Conservation (phyloP, 2,797 vertebrate species). For the Galaxias olidus region DNA sequence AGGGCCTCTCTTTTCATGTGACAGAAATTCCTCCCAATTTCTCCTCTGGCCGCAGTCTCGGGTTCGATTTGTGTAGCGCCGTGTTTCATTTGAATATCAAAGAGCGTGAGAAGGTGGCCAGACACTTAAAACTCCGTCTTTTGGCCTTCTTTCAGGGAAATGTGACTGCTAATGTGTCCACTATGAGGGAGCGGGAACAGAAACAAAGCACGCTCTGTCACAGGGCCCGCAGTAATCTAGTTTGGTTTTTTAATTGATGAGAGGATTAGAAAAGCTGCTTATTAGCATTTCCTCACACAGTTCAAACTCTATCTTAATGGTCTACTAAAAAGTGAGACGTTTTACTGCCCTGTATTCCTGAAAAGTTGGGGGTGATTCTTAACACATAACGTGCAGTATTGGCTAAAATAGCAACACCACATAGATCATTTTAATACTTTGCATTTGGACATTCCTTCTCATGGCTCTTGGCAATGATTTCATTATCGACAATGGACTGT, state of each 20-base stretch:
- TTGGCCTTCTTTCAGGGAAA: slow-evolving; percentile 29
- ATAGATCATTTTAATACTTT: no score
- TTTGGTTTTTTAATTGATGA: slow-evolving; percentile 16
- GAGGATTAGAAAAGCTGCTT: slow-evolving; percentile 22
- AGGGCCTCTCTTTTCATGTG: slow-evolving; percentile 45
- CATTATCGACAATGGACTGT: no score
- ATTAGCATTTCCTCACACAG: slow-evolving; percentile 23
- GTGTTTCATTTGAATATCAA: slow-evolving; percentile 66
- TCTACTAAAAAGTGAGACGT: slow-evolving; percentile 20
- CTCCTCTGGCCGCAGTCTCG: slow-evolving; percentile 10
- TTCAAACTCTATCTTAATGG: slow-evolving; percentile 17
- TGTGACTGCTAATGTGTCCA: slow-evolving; percentile 34
- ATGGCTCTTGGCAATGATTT: no score
- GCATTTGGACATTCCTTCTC: no score
- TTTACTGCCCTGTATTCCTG: not conserved
- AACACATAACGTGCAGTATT: not conserved
- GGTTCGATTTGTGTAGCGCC: slow-evolving; percentile 25
- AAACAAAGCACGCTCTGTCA: slow-evolving; percentile 44
- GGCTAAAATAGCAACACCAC: not conserved
- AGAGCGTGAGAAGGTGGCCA: slow-evolving; percentile 44
- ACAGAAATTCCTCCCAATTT: slow-evolving; percentile 42
- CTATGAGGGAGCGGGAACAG: slow-evolving; percentile 17
- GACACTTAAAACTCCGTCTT: slow-evolving; percentile 36
- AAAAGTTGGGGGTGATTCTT: not conserved
- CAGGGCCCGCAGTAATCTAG: slow-evolving; percentile 20